Percentiles rank a stretch among this genome's conserved stretches.
Evolutionary conservation across 1,140 invertebrate genomes (phyloP).

Genomic region (Holotrichia oblita): DNA sequence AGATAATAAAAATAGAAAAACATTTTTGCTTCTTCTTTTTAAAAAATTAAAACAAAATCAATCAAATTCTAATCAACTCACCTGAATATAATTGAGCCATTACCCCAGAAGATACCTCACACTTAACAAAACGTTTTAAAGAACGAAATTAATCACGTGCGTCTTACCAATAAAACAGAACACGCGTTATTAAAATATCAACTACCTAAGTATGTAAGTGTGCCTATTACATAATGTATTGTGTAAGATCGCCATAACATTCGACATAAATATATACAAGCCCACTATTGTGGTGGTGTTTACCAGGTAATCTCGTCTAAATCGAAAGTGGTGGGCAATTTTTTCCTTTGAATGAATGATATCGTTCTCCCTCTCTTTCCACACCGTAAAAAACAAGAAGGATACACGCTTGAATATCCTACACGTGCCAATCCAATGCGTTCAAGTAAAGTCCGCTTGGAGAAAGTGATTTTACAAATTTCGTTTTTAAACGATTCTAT

Average conservation of each 20-base stretch:
- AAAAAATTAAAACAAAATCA: no score
- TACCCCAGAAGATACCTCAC: no score
- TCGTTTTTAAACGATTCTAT: not conserved
- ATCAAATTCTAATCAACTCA: no score
- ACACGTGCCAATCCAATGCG: not conserved
- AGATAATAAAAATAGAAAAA: no score
- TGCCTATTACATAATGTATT: conserved; percentile 1
- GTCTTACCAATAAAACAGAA: not conserved
- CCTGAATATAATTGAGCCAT: no score
- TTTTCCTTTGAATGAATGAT: conserved; percentile 1
- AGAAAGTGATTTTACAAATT: not conserved
- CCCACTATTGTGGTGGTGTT: not conserved
- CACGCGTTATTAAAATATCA: not conserved
- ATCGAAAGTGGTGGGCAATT: conserved; percentile 16
- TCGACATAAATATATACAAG: not conserved
- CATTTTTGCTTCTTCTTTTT: no score
- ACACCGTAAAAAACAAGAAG: not conserved
- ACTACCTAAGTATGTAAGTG: not conserved
- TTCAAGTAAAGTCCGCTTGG: not conserved
- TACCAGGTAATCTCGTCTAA: not conserved
- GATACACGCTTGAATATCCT: not conserved
- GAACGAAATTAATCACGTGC: no score
- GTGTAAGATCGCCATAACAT: conserved; percentile 2
- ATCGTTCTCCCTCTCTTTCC: not conserved
- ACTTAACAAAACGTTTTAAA: no score